phyloP scores from a whole-genome alignment of 2,113 vertebrate genomes.

The Microtus ochrogaster region DNA sequence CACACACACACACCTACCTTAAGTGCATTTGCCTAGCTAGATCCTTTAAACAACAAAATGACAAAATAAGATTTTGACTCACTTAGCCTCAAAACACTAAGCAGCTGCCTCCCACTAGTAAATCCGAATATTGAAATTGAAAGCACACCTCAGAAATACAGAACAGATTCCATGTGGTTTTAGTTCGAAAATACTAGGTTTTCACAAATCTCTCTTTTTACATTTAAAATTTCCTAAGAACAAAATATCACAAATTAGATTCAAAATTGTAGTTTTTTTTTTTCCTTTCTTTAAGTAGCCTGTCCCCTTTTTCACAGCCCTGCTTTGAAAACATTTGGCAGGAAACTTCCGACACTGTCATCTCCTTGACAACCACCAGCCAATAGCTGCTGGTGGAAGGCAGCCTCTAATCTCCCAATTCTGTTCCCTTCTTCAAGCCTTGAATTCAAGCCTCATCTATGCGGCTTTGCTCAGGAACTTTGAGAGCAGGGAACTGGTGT shows the following conservation, averaged over 20 bases:
- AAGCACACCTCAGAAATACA: slow-evolving; percentile 16
- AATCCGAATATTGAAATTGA: slow-evolving; percentile 49
- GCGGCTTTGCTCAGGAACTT: neutral
- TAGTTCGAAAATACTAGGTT: slow-evolving; percentile 28
- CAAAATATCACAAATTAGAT: neutral
- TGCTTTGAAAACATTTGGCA: slow-evolving; percentile 40
- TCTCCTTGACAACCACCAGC: neutral
- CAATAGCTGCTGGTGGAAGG: neutral
- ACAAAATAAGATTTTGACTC: slow-evolving; percentile 3
- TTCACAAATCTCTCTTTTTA: slow-evolving; percentile 53
- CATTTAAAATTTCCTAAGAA: slow-evolving; percentile 38
- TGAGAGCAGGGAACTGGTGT: neutral
- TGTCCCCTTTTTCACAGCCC: neutral
- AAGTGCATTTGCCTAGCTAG: neutral
- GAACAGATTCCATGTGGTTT: slow-evolving; percentile 38
- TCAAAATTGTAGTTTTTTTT: neutral
- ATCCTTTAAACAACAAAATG: slow-evolving; percentile 5
- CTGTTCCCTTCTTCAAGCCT: neutral
- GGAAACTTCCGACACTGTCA: neutral
- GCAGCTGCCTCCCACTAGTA: neutral
- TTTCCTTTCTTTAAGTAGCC: neutral
- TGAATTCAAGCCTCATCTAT: neutral
- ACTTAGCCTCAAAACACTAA: slow-evolving; percentile 1
- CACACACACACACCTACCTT: neutral
- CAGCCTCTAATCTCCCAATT: neutral